phyloP scores from a whole-genome alignment of 2,113 vertebrate species.

The Heterotilapia buettikoferi region DNA sequence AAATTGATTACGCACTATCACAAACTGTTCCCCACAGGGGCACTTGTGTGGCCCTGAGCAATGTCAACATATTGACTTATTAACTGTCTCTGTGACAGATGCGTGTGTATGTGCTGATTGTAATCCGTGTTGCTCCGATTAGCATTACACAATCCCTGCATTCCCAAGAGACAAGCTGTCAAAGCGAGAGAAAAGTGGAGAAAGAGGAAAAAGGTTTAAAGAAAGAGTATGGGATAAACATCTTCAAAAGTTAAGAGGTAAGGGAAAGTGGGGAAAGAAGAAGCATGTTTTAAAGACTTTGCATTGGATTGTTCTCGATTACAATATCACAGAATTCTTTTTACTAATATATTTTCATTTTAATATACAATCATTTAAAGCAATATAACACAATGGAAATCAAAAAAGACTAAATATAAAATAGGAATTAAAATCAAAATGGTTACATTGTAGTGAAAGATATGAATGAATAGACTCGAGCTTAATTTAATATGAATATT shows the following conservation, averaged over 20 bases:
- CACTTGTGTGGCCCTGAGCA: conserved; percentile 18
- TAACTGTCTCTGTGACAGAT: conserved; percentile 42
- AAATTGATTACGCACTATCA: not conserved
- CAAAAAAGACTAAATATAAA: not conserved
- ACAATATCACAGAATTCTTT: not conserved
- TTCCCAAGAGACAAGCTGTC: conserved; percentile 43
- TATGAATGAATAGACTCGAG: not conserved
- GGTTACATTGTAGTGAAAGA: not conserved
- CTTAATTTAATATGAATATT: not conserved
- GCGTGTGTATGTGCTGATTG: conserved; percentile 11
- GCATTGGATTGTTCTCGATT: not conserved
- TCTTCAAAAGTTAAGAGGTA: not conserved
- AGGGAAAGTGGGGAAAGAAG: not conserved
- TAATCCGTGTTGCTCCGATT: conserved; percentile 45
- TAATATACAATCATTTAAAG: not conserved
- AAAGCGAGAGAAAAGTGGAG: not conserved
- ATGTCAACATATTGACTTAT: conserved; percentile 26
- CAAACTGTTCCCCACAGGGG: conserved; percentile 6
- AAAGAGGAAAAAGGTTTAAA: not conserved
- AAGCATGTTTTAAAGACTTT: not conserved
- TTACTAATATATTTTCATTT: not conserved
- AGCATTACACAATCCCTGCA: conserved; percentile 39
- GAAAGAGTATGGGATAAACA: not conserved
- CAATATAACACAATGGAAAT: not conserved
- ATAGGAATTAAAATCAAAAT: not conserved